Conservation (phyloP, 2,888 invertebrate species). For the Dryocosmus kuriphilus region DNA sequence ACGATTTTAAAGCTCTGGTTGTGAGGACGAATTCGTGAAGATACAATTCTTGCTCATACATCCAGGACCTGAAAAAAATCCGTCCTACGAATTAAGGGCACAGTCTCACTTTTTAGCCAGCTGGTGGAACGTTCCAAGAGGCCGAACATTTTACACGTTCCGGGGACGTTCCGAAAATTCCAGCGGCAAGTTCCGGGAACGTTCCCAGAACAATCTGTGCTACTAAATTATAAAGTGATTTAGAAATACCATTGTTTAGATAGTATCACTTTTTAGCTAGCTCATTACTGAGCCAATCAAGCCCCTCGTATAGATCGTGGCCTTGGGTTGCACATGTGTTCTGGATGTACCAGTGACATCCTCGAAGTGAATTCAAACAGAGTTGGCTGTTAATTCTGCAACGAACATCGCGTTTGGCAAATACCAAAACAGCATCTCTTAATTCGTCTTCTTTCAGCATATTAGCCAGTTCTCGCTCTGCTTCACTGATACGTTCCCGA, state of each 20-base stretch:
- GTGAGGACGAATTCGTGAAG: constrained; percentile 50
- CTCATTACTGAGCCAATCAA: constrained; percentile 97
- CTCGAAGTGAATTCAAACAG: constrained; percentile 90
- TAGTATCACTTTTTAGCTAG: constrained; percentile 90
- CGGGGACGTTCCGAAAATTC: too few species aligned
- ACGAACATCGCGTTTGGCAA: constrained; percentile 98
- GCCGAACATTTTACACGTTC: too few species aligned
- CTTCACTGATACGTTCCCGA: constrained; percentile 95
- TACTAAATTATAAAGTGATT: too few species aligned
- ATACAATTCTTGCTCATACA: neutral
- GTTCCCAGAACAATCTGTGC: too few species aligned
- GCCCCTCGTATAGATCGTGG: constrained; percentile 95
- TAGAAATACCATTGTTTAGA: too few species aligned
- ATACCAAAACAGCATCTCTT: constrained; percentile 94
- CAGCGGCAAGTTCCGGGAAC: too few species aligned
- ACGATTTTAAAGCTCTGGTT: constrained; percentile 49
- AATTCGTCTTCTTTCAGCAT: constrained; percentile 95
- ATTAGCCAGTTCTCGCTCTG: constrained; percentile 89
- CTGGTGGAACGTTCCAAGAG: too few species aligned
- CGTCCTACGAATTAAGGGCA: constrained; percentile 33
- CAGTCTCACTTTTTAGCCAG: too few species aligned
- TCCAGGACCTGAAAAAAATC: constrained; percentile 44
- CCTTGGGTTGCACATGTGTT: constrained; percentile 97
- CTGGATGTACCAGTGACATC: constrained; percentile 97
- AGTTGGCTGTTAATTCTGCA: constrained; percentile 95